These are phyloP conservation scores for Armadillidium nasatum DNA, from an alignment of 1,140 invertebrate species.

Conservation along the genomic window DNA sequence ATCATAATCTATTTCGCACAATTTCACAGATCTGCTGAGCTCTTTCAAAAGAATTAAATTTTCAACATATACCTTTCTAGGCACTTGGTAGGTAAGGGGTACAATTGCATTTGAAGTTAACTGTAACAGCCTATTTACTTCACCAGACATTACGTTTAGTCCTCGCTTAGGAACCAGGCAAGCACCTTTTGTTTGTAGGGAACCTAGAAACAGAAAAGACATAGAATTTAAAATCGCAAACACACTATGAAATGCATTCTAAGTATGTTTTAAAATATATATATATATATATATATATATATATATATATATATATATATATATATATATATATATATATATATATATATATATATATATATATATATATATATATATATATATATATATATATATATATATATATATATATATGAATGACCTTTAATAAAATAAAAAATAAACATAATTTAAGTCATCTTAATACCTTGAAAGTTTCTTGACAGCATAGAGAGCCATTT, in stretches of 20 bases:
- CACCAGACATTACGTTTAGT: conserved; percentile 87
- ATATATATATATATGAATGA: conserved; percentile 3
- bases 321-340: background rate
- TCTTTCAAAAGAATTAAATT: too few species aligned
- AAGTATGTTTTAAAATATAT: too few species aligned
- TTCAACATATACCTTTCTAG: conserved; percentile 66
- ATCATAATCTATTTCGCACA: too few species aligned
- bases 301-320: background rate
- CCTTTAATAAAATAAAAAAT: too few species aligned
- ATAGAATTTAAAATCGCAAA: conserved; percentile 27
- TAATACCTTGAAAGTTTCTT: too few species aligned
- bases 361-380: background rate
- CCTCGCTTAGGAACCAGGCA: conserved; percentile 86
- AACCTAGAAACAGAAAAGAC: conserved; percentile 27
- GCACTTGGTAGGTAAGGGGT: conserved; percentile 89
- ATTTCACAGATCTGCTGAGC: too few species aligned
- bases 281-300: too few species aligned
- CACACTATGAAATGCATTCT: too few species aligned
- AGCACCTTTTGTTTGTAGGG: conserved; percentile 77
- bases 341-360: background rate
- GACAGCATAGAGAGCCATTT: too few species aligned
- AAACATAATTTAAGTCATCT: too few species aligned
- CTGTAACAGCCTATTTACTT: conserved; percentile 84
- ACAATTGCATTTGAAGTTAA: conserved; percentile 77
- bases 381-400: background rate